These are phyloP conservation scores for Cisticola juncidis DNA, from an alignment of 2,113 vertebrate species.

Conservation along the genomic window DNA sequence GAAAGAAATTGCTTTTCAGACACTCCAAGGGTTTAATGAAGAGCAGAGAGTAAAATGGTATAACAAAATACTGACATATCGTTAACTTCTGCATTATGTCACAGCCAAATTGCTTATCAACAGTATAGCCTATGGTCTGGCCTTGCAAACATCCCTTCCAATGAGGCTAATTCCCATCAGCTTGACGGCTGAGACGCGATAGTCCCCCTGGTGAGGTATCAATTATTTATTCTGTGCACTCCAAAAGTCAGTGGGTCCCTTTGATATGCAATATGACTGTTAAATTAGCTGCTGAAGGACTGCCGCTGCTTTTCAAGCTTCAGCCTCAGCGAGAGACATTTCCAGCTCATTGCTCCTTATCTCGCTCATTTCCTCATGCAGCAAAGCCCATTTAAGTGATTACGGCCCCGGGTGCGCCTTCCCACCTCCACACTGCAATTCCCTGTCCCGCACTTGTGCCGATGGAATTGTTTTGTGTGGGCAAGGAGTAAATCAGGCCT, in stretches of 20 bases:
- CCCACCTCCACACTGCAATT: background rate
- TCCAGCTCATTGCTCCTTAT: background rate
- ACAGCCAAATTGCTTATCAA: background rate
- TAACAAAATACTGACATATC: background rate
- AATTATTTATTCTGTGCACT: constrained; percentile 26
- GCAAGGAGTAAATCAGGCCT: background rate
- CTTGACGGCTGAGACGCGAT: background rate
- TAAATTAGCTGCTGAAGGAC: constrained; percentile 19
- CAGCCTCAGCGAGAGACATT: background rate
- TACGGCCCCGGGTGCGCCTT: background rate
- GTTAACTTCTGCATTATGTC: background rate
- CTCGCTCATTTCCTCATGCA: background rate
- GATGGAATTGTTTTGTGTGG: background rate
- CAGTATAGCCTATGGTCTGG: background rate
- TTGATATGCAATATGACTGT: background rate
- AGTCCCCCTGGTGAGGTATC: background rate
- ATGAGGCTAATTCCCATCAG: constrained; percentile 32
- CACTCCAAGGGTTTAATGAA: background rate
- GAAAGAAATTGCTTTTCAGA: background rate
- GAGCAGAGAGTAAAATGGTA: background rate
- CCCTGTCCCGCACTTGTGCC: accelerated
- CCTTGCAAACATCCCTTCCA: background rate
- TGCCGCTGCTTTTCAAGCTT: background rate
- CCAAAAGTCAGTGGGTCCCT: constrained; percentile 24
- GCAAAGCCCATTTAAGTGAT: background rate